Evolutionary conservation across 2,888 invertebrate genomes (phyloP), one percentile per base, ranked within the genome.

Genomic region (Congeria kusceri): DNA sequence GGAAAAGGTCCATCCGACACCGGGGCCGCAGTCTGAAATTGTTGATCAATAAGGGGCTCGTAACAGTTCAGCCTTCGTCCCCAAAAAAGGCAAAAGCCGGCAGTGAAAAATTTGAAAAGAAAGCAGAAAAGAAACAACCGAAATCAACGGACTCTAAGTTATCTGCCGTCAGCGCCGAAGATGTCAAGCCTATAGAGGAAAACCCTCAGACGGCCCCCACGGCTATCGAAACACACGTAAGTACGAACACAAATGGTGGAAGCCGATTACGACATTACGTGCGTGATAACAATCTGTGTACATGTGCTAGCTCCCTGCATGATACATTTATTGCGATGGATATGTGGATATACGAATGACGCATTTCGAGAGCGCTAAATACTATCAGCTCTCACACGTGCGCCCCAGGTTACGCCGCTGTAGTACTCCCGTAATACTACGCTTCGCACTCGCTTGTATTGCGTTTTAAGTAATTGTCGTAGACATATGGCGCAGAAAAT

Each of bases 1-100:
- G 94, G 94, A 94, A 94, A 85, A 81, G 94, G 3, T 94, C 94
- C 58, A 94, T 94, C 75, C 90, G 94, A 53, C 94, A 94, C 83
- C 92, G 93, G 73, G 94, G 94, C 20, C 93, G 93, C 80, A 94
- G 94, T 85, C 90, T 94, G 80, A 94, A 94, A 86, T 89, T 94
- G 65, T 87, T 94, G 70, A 90, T 94, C 73, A 90, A 93, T 70
- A 94, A 94, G 87, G 94, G 93, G 72, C 92, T 94, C 61, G 87
- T 94, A 80, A 87, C 93, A 83, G 92, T 94, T 20, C 93, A 66
- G 13, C 49, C 28, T 32, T 18, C 32, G 29, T 70, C 61, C 0
- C 62, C 61, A 25, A 71, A 71, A 58, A 70, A 77, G 11, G 15
- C 29, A 23, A 58, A 58, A 29, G 28, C 58, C n/a, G 58, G 9